Evolutionary conservation across 2,113 vertebrate genomes (phyloP), one percentile per base, ranked within the genome.

Genomic region (Genyomyrus donnyi): DNA sequence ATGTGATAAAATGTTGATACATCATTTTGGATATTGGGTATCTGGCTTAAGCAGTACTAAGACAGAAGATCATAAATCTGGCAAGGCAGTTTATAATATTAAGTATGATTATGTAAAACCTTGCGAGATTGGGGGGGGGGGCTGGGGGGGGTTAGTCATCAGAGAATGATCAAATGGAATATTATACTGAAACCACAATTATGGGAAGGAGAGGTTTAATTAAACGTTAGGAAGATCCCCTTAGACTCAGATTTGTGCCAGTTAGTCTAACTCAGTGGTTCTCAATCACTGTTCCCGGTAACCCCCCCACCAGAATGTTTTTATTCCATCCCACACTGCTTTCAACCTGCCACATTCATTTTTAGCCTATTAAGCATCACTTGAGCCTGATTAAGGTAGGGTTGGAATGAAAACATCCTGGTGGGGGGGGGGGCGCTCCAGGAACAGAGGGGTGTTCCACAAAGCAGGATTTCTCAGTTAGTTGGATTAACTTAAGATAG

Each of bases 191-290:
- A 48, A 42, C 49, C 83, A 80, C 83, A 89, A 31, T 83, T 9
- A 88, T 85, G 10, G 89, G 84, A 91, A 91, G 90, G 91, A 85
- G 90, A 91, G 90, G 91, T 93, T 94, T 94, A 92, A 94, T 94
- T 93, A 91, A 90, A 88, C 87, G 70, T 92, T 92, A 91, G 91
- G 90, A 90, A 92, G 21, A 90, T 88, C 80, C 90, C 93, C 92
- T 91, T 92, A 94, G 93, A 93, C 90, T 92, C 92, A 91, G 90
- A 93, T 90, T 89, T 94, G 92, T 58, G 21, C 53, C 53, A 58
- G 19, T 58, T 58, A 58, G 53, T 58, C 21, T 58, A 58, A 8
- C 21, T 58, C 19, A 24, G 19, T 56, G 53, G 53, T 56, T 21
- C 53, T 56, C 53, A 56, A 21, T 21, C 19, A 50, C 19, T 56